Evolutionary conservation across 2,797 vertebrate genomes (phyloP).

Genomic region (Poeciliopsis turneri): DNA sequence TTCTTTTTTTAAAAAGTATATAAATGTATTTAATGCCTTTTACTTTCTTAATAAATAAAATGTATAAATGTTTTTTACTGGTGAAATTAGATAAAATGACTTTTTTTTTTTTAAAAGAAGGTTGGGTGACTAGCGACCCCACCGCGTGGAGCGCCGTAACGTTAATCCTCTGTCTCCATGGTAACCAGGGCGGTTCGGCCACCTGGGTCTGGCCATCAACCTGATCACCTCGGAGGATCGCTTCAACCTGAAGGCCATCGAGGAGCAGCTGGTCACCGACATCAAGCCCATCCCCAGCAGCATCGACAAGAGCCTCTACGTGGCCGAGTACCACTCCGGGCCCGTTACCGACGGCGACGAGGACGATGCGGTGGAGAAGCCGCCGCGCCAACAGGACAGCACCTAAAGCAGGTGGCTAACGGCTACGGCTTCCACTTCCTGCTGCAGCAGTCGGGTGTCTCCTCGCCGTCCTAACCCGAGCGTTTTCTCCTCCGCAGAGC

Average conservation of each 20-base stretch:
- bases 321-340: slow-evolving; percentile 82
- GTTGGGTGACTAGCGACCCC: too few species aligned
- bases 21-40: background rate
- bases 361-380: slow-evolving; percentile 68
- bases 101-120: too few species aligned
- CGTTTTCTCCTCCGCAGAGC: slow-evolving; percentile 49
- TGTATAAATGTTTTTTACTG: too few species aligned
- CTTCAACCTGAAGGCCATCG: slow-evolving; percentile 85
- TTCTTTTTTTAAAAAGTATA: too few species aligned
- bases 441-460: background rate
- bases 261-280: slow-evolving; percentile 86
- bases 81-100: too few species aligned
- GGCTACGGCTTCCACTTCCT: background rate
- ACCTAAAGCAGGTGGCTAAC: slow-evolving; percentile 60
- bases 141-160: too few species aligned
- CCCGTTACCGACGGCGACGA: slow-evolving; percentile 69
- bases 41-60: too few species aligned
- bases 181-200: slow-evolving; percentile 79
- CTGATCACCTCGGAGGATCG: slow-evolving; percentile 86
- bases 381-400: slow-evolving; percentile 59
- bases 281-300: slow-evolving; percentile 86
- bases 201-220: slow-evolving; percentile 85
- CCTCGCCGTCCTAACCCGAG: slow-evolving; percentile 16
- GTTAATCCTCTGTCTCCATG: background rate
- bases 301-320: slow-evolving; percentile 86